A percentile compares a stretch with the other conserved stretches of the same genome.
These are phyloP conservation scores for Lepilemur ruficaudatus DNA, from an alignment of 2,797 vertebrate genomes.

Conservation along the genomic window DNA sequence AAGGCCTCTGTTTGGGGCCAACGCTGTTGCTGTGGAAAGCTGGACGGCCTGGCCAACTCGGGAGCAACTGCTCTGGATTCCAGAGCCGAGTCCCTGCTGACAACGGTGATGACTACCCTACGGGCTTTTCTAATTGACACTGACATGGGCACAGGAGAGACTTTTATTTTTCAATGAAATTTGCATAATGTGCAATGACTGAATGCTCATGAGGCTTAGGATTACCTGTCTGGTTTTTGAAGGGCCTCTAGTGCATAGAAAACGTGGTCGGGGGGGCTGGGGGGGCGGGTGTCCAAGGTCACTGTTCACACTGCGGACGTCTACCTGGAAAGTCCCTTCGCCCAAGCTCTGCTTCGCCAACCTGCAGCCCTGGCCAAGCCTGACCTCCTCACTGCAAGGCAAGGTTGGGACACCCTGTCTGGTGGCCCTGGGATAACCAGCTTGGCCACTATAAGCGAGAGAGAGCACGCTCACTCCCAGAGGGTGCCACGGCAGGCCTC, in stretches of 20 bases:
- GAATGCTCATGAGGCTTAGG: background rate
- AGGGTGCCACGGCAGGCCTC: rapidly evolving
- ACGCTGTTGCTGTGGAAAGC: background rate
- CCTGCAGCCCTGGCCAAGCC: background rate
- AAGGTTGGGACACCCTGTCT: background rate
- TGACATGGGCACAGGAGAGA: background rate
- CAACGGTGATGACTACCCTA: background rate
- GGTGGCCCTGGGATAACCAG: background rate
- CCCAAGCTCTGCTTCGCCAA: background rate
- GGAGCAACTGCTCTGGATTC: background rate
- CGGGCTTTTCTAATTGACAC: background rate
- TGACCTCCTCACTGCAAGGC: background rate
- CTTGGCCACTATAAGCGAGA: background rate
- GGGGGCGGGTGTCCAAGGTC: background rate
- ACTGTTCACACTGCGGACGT: background rate
- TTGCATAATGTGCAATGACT: rapidly evolving
- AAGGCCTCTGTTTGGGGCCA: slow-evolving; percentile 24
- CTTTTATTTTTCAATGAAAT: background rate
- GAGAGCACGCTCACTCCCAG: background rate
- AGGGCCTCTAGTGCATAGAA: background rate
- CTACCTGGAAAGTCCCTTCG: background rate
- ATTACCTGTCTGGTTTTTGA: background rate
- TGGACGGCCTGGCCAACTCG: rapidly evolving
- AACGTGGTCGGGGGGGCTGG: too few species aligned
- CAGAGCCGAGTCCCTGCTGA: background rate